These are phyloP conservation scores for Noturus placidus DNA, from an alignment of 2,113 vertebrate species.

Conservation along the genomic window DNA sequence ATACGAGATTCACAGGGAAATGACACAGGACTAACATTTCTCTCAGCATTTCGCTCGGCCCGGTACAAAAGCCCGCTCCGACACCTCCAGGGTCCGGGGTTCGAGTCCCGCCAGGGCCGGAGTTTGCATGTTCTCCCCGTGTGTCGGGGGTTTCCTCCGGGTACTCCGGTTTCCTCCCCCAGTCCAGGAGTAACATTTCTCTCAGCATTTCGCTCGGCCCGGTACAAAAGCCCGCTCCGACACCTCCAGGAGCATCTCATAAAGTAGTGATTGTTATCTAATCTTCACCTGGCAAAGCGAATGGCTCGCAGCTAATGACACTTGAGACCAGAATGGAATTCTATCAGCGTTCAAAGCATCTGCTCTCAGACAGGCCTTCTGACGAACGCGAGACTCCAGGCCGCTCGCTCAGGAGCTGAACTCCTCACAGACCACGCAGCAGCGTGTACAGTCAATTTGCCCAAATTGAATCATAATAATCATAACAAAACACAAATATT, in stretches of 20 bases:
- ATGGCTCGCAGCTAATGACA: slow-evolving; percentile 76
- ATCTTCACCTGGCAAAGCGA: slow-evolving; percentile 76
- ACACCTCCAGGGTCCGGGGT: slow-evolving; percentile 71
- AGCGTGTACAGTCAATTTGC: slow-evolving; percentile 61
- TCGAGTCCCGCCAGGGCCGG: too few species aligned
- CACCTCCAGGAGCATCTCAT: slow-evolving; percentile 72
- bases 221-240: slow-evolving; percentile 61
- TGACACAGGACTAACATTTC: slow-evolving; percentile 53
- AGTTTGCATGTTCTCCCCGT: too few species aligned
- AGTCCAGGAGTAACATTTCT: slow-evolving; percentile 50
- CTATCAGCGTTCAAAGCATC: slow-evolving; percentile 70
- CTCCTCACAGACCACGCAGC: slow-evolving; percentile 61
- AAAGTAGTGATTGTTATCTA: slow-evolving; percentile 78
- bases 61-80: slow-evolving; percentile 61
- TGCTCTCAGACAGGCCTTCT: slow-evolving; percentile 65
- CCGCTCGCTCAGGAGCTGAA: slow-evolving; percentile 61
- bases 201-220: slow-evolving; percentile 56
- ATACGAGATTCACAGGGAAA: slow-evolving; percentile 22
- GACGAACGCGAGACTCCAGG: slow-evolving; percentile 55
- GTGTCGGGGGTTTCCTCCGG: too few species aligned
- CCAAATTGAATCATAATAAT: slow-evolving; percentile 64
- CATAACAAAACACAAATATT: slow-evolving; percentile 51
- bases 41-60: slow-evolving; percentile 56
- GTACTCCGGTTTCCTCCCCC: too few species aligned
- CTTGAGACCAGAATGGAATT: slow-evolving; percentile 73